phyloP scores from a whole-genome alignment of 2,113 vertebrate species.

The Phalacrocorax aristotelis region DNA sequence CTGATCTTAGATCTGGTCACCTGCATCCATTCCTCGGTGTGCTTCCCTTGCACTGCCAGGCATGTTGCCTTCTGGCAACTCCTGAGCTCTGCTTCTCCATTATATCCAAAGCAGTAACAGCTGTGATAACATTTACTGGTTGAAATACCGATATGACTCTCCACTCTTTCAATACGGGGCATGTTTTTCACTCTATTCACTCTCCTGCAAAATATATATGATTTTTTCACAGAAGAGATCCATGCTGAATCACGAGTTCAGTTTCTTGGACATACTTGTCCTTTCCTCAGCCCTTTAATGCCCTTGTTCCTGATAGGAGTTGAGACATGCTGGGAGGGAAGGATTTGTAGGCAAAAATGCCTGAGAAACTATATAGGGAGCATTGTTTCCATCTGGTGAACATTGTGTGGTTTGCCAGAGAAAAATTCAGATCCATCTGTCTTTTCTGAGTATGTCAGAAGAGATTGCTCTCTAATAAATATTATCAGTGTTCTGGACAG shows the following conservation, averaged over 20 bases:
- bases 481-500: not conserved
- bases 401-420: constrained; percentile 17
- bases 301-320: not conserved
- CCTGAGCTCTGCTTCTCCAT: not conserved
- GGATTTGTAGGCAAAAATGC: constrained; percentile 21
- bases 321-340: not conserved
- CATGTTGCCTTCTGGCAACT: not conserved
- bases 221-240: not conserved
- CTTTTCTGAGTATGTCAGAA: not conserved
- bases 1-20: not conserved
- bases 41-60: not conserved
- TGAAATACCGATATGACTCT: not conserved
- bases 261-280: not conserved
- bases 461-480: not conserved
- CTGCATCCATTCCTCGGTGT: not conserved
- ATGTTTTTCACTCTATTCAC: not conserved
- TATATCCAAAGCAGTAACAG: not conserved
- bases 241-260: not conserved
- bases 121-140: not conserved
- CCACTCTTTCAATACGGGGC: not conserved
- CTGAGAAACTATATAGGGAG: constrained; percentile 7
- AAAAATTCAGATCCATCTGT: constrained; percentile 40
- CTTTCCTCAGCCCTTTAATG: constrained; percentile 8
- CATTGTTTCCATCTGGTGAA: constrained; percentile 53
- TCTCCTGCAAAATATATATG: not conserved